Evolutionary conservation across 2,888 invertebrate genomes (phyloP).

Genomic region (Ellobium chinense): DNA sequence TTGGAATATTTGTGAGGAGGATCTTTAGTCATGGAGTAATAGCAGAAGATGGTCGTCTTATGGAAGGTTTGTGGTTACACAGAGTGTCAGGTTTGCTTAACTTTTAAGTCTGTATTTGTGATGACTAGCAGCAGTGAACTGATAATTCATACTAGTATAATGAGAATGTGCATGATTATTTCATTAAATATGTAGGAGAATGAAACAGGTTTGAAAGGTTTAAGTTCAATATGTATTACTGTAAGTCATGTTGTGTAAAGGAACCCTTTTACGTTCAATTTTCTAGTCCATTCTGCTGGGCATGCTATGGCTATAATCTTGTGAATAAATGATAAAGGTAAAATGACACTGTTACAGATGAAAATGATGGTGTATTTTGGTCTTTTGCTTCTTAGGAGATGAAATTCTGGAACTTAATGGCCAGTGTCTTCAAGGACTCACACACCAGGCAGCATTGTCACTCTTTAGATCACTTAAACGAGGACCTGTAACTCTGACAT

Average conservation of each 20-base stretch:
- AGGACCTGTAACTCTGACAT: conserved; percentile 87
- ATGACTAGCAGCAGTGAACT: background rate
- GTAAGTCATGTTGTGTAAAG: too few species aligned
- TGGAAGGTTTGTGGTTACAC: conserved; percentile 85
- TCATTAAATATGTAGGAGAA: too few species aligned
- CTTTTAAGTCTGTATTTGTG: background rate
- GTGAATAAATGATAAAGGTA: too few species aligned
- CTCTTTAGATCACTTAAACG: conserved; percentile 82
- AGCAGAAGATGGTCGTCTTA: conserved; percentile 89
- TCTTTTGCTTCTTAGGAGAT: conserved; percentile 83
- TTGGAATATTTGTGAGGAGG: conserved; percentile 94
- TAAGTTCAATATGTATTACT: too few species aligned
- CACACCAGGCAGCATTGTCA: conserved; percentile 81
- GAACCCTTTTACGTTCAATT: too few species aligned
- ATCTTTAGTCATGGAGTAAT: conserved; percentile 92
- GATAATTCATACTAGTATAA: too few species aligned
- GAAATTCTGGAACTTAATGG: conserved; percentile 95
- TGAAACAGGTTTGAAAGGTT: too few species aligned
- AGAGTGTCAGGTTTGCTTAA: background rate
- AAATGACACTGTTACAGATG: too few species aligned
- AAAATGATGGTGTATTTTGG: too few species aligned
- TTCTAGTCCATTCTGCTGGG: too few species aligned
- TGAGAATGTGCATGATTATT: too few species aligned
- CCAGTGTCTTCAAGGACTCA: conserved; percentile 88
- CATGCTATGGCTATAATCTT: too few species aligned